Evolutionary conservation across 2,797 vertebrate genomes (phyloP).

Genomic region (Chromis chromis): DNA sequence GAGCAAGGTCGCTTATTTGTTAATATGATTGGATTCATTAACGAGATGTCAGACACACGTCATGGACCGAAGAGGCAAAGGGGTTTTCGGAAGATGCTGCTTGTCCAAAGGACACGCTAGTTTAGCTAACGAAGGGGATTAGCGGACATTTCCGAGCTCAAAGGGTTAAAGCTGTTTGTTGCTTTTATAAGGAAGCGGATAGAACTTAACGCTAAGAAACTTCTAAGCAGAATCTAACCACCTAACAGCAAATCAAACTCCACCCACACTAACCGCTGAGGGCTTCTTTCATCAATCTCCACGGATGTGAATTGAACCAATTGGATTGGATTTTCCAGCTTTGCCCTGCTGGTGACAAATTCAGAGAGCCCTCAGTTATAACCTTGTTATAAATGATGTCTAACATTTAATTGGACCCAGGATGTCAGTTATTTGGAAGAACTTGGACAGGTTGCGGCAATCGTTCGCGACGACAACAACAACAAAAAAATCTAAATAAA

Average conservation of each 20-base stretch:
- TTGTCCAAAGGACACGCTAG: background rate
- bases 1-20: constrained; percentile 29
- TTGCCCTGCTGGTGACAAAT: constrained; percentile 48
- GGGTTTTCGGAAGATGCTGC: constrained; percentile 1
- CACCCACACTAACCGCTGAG: constrained; percentile 82
- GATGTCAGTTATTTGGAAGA: constrained; percentile 72
- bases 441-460: constrained; percentile 72
- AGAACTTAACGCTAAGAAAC: constrained; percentile 47
- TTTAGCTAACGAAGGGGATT: constrained; percentile 43
- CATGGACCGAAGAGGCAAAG: constrained; percentile 46
- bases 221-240: constrained; percentile 84
- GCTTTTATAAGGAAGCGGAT: constrained; percentile 61
- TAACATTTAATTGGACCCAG: constrained; percentile 70
- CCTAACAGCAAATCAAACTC: constrained; percentile 84
- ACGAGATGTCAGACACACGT: constrained; percentile 16
- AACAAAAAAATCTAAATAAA: constrained; percentile 29
- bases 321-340: constrained; percentile 36
- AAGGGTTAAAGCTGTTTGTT: constrained; percentile 84
- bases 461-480: constrained; percentile 43
- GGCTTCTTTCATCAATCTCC: constrained; percentile 61
- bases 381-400: constrained; percentile 81
- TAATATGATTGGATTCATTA: constrained; percentile 29
- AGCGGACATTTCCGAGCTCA: constrained; percentile 78
- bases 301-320: constrained; percentile 11
- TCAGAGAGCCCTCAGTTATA: constrained; percentile 83